Conservation (phyloP, 2,113 vertebrate species). For the Aegotheles bennettii region DNA sequence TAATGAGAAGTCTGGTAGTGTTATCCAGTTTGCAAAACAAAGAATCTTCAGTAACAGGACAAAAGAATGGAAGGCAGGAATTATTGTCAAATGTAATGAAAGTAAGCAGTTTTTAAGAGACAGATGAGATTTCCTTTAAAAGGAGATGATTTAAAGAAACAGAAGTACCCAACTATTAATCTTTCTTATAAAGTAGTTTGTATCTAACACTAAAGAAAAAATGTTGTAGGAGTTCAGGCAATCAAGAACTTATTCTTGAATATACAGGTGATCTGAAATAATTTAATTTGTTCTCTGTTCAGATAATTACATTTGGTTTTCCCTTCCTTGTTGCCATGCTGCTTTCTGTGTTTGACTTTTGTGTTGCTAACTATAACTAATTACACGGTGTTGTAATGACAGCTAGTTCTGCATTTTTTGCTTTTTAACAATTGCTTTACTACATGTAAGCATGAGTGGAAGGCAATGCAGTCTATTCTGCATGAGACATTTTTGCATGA, state of each 20-base stretch:
- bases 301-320: slow-evolving; percentile 23
- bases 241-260: background rate
- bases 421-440: slow-evolving; percentile 73
- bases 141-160: background rate
- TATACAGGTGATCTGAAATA: background rate
- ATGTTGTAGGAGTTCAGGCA: background rate
- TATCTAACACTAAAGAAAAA: background rate
- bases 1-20: background rate
- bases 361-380: slow-evolving; percentile 70
- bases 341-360: slow-evolving; percentile 66
- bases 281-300: background rate
- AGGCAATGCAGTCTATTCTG: slow-evolving; percentile 75
- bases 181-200: background rate
- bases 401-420: slow-evolving; percentile 65
- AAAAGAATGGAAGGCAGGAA: background rate
- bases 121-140: background rate
- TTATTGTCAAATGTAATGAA: background rate
- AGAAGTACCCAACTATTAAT: background rate
- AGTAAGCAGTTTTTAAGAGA: background rate
- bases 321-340: slow-evolving; percentile 45
- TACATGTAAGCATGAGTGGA: slow-evolving; percentile 72
- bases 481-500: slow-evolving; percentile 78
- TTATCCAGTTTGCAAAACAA: background rate
- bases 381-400: slow-evolving; percentile 52
- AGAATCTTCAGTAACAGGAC: background rate